Percentiles rank a stretch among this genome's conserved stretches.
Conservation (phyloP, 2,888 invertebrate genomes). For the Polydrusus cervinus region DNA sequence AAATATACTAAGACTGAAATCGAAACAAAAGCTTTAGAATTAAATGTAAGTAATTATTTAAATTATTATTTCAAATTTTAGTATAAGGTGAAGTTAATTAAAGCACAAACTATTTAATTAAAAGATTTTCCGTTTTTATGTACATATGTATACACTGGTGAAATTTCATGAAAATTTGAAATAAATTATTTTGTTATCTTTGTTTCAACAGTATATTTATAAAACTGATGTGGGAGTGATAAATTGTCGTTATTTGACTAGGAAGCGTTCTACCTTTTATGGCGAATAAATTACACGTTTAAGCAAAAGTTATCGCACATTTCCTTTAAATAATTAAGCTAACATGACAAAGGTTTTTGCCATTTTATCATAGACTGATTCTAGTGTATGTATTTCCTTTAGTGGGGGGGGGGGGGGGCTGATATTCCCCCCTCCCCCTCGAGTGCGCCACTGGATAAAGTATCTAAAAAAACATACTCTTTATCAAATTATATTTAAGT, state of each 20-base stretch:
- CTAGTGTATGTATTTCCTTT: not conserved
- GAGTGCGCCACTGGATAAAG: too few relatives aligned
- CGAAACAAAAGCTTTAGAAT: constrained; percentile 84
- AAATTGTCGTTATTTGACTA: not conserved
- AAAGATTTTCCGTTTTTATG: too few relatives aligned
- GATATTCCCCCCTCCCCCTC: too few relatives aligned
- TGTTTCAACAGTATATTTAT: too few relatives aligned
- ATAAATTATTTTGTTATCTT: too few relatives aligned
- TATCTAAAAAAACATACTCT: too few relatives aligned
- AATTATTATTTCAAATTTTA: not conserved
- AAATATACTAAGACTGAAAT: constrained; percentile 84
- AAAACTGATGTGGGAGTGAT: not conserved
- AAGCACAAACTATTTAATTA: too few relatives aligned
- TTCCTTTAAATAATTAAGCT: constrained; percentile 31
- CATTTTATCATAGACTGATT: constrained; percentile 43
- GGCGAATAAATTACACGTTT: not conserved
- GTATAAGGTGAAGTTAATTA: too few relatives aligned
- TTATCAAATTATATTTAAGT: too few relatives aligned
- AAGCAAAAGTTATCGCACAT: constrained; percentile 15
- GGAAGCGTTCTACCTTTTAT: not conserved
- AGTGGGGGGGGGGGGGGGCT: too few relatives aligned
- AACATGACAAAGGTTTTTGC: constrained; percentile 41
- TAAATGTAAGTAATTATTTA: constrained; percentile 81
- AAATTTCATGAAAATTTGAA: too few relatives aligned
- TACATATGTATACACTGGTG: too few relatives aligned